A percentile compares a stretch with the other conserved stretches of the same genome.
These are phyloP conservation scores for Caretta caretta DNA, from an alignment of 2,113 vertebrate species.

Conservation along the genomic window DNA sequence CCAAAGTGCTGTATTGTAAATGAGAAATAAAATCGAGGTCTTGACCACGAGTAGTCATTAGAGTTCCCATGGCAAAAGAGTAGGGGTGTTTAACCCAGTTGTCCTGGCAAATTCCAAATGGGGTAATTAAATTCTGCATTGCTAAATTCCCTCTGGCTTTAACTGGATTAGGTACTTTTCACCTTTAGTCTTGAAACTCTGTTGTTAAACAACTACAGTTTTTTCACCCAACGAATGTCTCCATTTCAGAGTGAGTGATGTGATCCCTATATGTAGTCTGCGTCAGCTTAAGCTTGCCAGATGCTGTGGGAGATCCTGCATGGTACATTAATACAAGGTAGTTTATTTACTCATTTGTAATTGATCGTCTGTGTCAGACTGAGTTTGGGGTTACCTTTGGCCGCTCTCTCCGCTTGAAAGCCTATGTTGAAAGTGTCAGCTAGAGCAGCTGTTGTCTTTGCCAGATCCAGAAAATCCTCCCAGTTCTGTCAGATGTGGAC, in stretches of 20 bases:
- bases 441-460: background rate
- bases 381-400: background rate
- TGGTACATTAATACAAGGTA: background rate
- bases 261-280: background rate
- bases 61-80: background rate
- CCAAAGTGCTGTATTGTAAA: background rate
- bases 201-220: background rate
- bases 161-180: constrained; percentile 33
- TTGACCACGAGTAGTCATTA: background rate
- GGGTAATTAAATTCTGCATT: constrained; percentile 25
- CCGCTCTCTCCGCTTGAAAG: background rate
- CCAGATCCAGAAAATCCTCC: background rate
- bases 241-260: background rate
- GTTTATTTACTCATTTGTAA: background rate
- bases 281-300: background rate
- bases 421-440: background rate
- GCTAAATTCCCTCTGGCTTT: constrained; percentile 8
- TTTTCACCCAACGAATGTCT: background rate
- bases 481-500: background rate
- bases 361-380: background rate
- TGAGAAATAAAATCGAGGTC: accelerated
- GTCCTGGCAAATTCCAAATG: constrained; percentile 9
- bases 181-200: background rate
- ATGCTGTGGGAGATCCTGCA: background rate
- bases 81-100: background rate